A percentile compares a stretch with the other conserved stretches of the same genome.
Conservation (phyloP, 2,888 invertebrate species). For the Amblyjoppa proteus region DNA sequence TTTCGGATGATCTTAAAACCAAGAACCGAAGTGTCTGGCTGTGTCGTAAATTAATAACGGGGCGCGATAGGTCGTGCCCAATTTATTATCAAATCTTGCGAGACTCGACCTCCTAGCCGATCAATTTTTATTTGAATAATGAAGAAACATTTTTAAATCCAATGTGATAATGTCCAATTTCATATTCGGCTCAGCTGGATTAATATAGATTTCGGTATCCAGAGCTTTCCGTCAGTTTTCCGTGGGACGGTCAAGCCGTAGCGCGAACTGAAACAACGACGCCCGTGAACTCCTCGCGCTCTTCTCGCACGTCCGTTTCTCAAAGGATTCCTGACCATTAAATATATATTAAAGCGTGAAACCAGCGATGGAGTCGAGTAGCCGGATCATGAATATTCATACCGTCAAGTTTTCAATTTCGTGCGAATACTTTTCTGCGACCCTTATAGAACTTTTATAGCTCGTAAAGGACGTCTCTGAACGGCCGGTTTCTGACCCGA, state of each 20-base stretch:
- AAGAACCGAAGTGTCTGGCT: constrained; percentile 76
- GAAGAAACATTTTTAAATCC: not conserved
- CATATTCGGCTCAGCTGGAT: not conserved
- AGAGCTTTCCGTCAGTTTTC: not conserved
- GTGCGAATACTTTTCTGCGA: constrained; percentile 80
- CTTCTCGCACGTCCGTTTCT: constrained; percentile 58
- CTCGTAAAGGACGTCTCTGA: constrained; percentile 77
- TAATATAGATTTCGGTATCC: not conserved
- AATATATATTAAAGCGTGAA: constrained; percentile 81
- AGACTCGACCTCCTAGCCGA: not conserved
- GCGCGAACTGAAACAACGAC: constrained; percentile 9
- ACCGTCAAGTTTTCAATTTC: constrained; percentile 83
- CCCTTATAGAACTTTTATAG: constrained; percentile 82
- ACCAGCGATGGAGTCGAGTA: constrained; percentile 59
- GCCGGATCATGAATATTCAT: constrained; percentile 82
- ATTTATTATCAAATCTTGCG: not conserved
- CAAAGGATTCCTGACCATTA: constrained; percentile 75
- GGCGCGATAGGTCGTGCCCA: constrained; percentile 26
- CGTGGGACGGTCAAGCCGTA: not conserved
- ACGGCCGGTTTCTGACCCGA: constrained; percentile 65
- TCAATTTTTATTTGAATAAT: not conserved
- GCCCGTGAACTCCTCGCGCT: not conserved
- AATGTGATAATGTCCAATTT: not conserved
- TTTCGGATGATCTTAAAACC: constrained; percentile 79
- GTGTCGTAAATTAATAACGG: constrained; percentile 79